A percentile compares a stretch with the other conserved stretches of the same genome.
phyloP scores from a whole-genome alignment of 2,888 invertebrate genomes.

The Eilema caniola region DNA sequence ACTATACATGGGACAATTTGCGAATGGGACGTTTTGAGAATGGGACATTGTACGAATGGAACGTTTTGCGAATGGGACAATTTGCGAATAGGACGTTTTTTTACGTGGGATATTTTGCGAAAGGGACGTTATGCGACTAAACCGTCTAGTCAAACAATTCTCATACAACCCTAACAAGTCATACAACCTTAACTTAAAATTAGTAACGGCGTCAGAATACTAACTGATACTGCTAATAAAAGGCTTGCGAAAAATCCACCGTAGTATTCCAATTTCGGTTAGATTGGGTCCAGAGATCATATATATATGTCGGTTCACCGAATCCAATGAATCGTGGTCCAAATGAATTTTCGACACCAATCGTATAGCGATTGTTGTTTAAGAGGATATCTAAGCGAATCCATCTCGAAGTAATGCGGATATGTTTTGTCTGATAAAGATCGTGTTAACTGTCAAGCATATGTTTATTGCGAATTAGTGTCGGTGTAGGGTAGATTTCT shows the following conservation, averaged over 20 bases:
- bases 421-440: not conserved
- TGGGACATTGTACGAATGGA: too few species aligned
- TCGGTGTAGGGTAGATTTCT: too few species aligned
- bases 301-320: conserved; percentile 1
- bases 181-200: not conserved
- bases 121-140: too few species aligned
- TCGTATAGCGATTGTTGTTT: not conserved
- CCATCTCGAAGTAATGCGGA: not conserved
- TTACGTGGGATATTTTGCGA: too few species aligned
- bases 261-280: conserved; percentile 2
- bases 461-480: not conserved
- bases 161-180: too few species aligned
- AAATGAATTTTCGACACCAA: not conserved
- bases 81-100: too few species aligned
- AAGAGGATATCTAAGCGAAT: not conserved
- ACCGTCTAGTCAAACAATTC: conserved; percentile 1
- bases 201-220: not conserved
- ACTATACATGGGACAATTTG: too few species aligned
- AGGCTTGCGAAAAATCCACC: not conserved
- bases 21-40: too few species aligned
- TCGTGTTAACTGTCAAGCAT: not conserved
- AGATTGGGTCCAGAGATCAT: not conserved
- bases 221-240: not conserved
- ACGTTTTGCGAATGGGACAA: too few species aligned
- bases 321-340: not conserved